Evolutionary conservation across 1,140 invertebrate genomes (phyloP), one percentile per base, ranked within the genome.

Genomic region (Oscheius sp.): DNA sequence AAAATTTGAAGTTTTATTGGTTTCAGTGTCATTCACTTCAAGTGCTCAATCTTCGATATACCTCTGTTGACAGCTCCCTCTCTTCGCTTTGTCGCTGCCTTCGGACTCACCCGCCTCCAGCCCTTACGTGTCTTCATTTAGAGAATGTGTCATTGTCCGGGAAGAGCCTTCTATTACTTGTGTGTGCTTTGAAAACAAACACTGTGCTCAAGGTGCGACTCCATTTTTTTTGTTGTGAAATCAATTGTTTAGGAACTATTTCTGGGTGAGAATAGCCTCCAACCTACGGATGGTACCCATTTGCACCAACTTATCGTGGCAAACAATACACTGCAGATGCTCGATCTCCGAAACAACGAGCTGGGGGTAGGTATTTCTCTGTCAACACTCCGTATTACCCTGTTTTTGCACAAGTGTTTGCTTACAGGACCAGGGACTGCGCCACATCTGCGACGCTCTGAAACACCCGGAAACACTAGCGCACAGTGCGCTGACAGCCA

Each of bases 391-490:
- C 23, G 42, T 18, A 45, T 20, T 59, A 52, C n/a, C 62, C 18
- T n/a, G 59, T 67, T 3, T 23, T 68, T 31, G 3, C 28, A 10
- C 42, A n/a, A 13, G 20, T n/a, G n/a, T n/a, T n/a, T n/a, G n/a
- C 13, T 63, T 77, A 35, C 34, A 77, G 75, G 76, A 77, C 65
- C 28, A 38, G 3, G 76, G 76, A n/a, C 36, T 77, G 34, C 61
- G 63, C 3, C 76, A 77, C 38, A 73, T 77, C 28, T 77, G 76
- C 52, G 76, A 77, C 45, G 76, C 73, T 2, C 68, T 77, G 7
- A 20, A 46, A 20, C 34, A 73, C 26, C 32, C 32, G 4, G 75
- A 77, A 29, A 68, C 62, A 20, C 45, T 55, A 4, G 49, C 38
- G 32, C 72, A 67, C 23, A 67, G 68, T 42, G 32, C 72, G 29